phyloP scores from a whole-genome alignment of 1,140 invertebrate genomes.

The Megalopta genalis region DNA sequence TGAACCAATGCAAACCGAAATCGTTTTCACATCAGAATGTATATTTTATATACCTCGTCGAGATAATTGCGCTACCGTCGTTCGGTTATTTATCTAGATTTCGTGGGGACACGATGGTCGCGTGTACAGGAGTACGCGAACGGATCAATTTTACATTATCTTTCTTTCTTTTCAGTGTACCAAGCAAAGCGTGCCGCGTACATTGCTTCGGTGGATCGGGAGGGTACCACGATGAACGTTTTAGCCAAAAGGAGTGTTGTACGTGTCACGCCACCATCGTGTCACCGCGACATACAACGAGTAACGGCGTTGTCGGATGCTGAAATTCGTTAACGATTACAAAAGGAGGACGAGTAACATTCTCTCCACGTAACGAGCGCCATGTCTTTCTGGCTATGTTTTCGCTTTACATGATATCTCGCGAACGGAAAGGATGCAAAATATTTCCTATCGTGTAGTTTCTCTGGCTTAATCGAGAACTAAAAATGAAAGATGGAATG shows the following conservation, averaged over 20 bases:
- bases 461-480: background rate
- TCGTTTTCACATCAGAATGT: slow-evolving; percentile 33
- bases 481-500: slow-evolving; percentile 26
- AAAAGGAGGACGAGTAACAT: slow-evolving; percentile 28
- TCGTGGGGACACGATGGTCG: slow-evolving; percentile 17
- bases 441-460: background rate
- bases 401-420: background rate
- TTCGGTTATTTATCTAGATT: slow-evolving; percentile 21
- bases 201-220: background rate
- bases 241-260: background rate
- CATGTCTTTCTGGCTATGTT: slow-evolving; percentile 2
- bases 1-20: slow-evolving; percentile 38
- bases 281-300: slow-evolving; percentile 26
- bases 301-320: slow-evolving; percentile 19
- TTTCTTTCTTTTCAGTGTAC: background rate
- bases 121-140: background rate
- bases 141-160: too few species aligned
- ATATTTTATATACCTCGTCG: slow-evolving; percentile 30
- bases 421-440: slow-evolving; percentile 9
- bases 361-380: slow-evolving; percentile 14
- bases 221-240: background rate
- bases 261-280: background rate
- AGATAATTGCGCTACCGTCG: slow-evolving; percentile 13
- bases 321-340: slow-evolving; percentile 37
- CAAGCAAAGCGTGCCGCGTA: background rate